These are phyloP conservation scores for honey bee (Apis mellifera) DNA, from an alignment of 1,140 invertebrate genomes.

Conservation along the genomic window DNA sequence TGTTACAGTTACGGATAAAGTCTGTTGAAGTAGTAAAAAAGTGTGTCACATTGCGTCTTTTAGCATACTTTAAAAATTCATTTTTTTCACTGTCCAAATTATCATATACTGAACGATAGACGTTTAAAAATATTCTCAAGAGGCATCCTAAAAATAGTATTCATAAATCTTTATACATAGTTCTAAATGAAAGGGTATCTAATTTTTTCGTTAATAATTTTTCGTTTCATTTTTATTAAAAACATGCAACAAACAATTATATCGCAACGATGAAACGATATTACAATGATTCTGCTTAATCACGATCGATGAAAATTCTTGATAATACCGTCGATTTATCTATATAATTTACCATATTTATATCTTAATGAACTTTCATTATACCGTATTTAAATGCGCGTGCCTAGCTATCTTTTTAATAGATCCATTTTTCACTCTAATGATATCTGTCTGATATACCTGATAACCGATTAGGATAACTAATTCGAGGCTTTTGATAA, in stretches of 20 bases:
- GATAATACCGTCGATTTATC: slow-evolving; percentile 26
- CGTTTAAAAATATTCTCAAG: neutral
- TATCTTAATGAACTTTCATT: slow-evolving; percentile 22
- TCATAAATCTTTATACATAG: no score
- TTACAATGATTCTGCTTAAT: neutral
- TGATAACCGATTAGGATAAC: neutral
- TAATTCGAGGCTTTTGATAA: neutral
- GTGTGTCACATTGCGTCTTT: neutral
- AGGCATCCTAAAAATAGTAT: neutral
- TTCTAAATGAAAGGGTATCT: neutral
- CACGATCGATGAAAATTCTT: slow-evolving; percentile 5
- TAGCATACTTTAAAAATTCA: neutral
- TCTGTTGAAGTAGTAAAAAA: neutral
- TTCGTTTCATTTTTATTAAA: no score
- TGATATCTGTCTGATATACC: neutral
- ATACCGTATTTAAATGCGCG: neutral
- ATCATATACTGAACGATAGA: neutral
- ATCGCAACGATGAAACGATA: neutral
- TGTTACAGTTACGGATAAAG: neutral
- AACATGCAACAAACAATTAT: neutral
- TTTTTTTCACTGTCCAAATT: neutral
- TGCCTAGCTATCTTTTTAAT: neutral
- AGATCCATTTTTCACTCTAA: neutral
- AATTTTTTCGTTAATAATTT: neutral
- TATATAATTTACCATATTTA: slow-evolving; percentile 17